Evolutionary conservation across 2,113 vertebrate species (phyloP), one percentile per base, ranked within the genome.

Genomic region (Oostethus manadensis): DNA sequence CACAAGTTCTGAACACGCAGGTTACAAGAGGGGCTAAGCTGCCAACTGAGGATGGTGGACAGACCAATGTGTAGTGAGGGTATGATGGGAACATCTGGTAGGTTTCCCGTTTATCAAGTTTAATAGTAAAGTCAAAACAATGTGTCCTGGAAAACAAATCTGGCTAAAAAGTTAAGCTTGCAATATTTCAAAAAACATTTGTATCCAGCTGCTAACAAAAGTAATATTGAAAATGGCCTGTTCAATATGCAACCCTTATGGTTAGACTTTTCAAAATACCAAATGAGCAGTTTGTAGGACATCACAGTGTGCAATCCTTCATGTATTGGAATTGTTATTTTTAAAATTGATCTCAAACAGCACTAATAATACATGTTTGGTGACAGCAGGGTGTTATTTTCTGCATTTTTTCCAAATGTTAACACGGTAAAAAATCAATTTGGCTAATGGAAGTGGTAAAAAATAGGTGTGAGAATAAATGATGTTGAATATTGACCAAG

Each of bases 161-260:
- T n/a, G n/a, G n/a, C n/a, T n/a, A n/a, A n/a, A 65, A 83, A 80
- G 79, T 81, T 83, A 60, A 56, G 68, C 65, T 76, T 62, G 53
- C 58, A 44, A 6, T 48, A 50, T 69, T 68, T 85, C 69, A 55
- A 74, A 85, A 68, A 73, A 74, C 80, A 79, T 73, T 86, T 70
- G 73, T 75, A 78, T 75, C 69, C 78, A 63, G 78, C 56, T 14
- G 76, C 79, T 79, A 76, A 81, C 78, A 81, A 74, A 79, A 82
- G 79, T 80, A 79, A 66, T 74, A 80, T 64, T 79, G 69, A 78
- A 74, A 81, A 77, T 74, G 51, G 69, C 74, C 64, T 23, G 46
- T 83, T 86, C 78, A 78, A 85, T 79, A 74, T 70, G 82, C 29
- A 7, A 60, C 74, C 54, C 79, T 76, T 55, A n/a, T 55, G 18